Evolutionary conservation across 2,113 vertebrate species (phyloP).

Genomic region (Toxotes jaculatrix): DNA sequence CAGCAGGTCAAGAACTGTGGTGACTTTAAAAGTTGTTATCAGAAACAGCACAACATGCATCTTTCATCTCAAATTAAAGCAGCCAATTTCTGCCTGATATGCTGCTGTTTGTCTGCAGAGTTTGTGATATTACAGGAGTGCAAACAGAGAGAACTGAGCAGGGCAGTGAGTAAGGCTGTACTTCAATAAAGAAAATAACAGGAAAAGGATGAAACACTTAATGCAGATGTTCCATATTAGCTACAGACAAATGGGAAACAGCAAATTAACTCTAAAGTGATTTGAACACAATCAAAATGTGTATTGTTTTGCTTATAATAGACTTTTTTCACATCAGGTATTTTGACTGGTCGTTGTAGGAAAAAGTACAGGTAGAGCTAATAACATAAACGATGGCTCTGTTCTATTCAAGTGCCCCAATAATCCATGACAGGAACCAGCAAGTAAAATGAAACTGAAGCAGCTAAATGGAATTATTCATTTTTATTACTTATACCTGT

Average conservation of each 20-base stretch:
- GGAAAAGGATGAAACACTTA: not conserved
- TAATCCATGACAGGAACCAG: not conserved
- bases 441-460: too few species aligned
- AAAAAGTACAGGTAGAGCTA: not conserved
- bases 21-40: too few species aligned
- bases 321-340: not conserved
- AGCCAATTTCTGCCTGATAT: not conserved
- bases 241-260: not conserved
- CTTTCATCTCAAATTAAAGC: not conserved
- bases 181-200: not conserved
- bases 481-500: too few species aligned
- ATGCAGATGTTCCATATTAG: not conserved
- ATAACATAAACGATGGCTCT: not conserved
- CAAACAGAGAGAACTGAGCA: too few species aligned
- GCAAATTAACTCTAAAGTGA: too few species aligned
- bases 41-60: not conserved
- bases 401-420: not conserved
- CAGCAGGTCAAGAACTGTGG: too few species aligned
- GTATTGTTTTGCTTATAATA: not conserved
- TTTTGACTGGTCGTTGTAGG: not conserved
- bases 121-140: too few species aligned
- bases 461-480: not conserved
- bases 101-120: not conserved
- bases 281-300: too few species aligned
- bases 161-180: not conserved